Conservation (phyloP, 2,797 vertebrate genomes). For the Sarcophilus harrisii region DNA sequence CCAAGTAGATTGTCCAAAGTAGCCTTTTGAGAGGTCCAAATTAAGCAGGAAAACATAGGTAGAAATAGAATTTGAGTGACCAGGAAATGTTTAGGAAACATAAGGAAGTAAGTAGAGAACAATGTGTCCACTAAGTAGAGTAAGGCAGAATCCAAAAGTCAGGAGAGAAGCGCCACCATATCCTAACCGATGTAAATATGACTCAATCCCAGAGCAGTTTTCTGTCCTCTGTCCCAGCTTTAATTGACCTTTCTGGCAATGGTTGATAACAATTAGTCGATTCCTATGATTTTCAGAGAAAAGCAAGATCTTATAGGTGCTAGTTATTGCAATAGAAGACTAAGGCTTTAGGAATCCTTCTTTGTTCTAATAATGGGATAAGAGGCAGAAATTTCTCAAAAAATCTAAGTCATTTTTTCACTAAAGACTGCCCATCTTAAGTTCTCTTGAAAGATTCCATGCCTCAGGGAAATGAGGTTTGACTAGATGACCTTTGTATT, state of each 20-base stretch:
- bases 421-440: background rate
- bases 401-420: background rate
- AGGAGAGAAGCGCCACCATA: background rate
- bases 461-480: background rate
- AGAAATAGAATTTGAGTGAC: background rate
- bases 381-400: background rate
- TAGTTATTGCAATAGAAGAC: background rate
- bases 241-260: conserved; percentile 4
- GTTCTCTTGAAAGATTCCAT: background rate
- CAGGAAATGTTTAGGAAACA: background rate
- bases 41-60: background rate
- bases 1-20: background rate
- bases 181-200: background rate
- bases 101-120: background rate
- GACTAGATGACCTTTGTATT: background rate
- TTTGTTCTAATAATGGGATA: background rate
- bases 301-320: too few relatives aligned
- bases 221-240: conserved; percentile 13
- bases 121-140: background rate
- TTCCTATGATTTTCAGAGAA: background rate
- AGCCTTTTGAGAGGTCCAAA: background rate
- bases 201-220: background rate
- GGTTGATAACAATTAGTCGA: background rate
- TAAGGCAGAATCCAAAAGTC: background rate
- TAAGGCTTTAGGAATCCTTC: background rate